phyloP scores from a whole-genome alignment of 2,888 invertebrate species.

The Lasius platythorax region DNA sequence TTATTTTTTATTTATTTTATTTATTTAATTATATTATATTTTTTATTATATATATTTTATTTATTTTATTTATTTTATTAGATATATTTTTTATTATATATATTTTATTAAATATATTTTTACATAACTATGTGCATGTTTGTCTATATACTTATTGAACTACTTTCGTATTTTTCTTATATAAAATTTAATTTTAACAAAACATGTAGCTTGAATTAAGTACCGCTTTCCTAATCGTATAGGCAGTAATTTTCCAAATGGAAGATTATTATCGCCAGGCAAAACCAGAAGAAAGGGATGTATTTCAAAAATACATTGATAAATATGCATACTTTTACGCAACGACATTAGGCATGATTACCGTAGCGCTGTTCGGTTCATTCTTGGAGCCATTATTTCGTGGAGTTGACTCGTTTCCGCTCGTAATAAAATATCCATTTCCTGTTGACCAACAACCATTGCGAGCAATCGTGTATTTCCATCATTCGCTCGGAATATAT shows the following conservation, averaged over 20 bases:
- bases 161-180: background rate
- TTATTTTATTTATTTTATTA: no score
- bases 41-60: no score
- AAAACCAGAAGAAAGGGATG: background rate
- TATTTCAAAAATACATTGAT: constrained; percentile 14
- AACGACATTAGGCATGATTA: background rate
- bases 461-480: constrained; percentile 70
- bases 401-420: constrained; percentile 70
- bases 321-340: background rate
- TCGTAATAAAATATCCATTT: constrained; percentile 80
- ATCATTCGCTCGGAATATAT: constrained; percentile 72
- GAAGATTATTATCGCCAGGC: constrained; percentile 8
- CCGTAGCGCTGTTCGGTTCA: background rate
- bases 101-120: no score
- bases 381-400: background rate
- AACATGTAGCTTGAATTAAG: background rate
- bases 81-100: no score
- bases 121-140: no score
- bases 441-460: constrained; percentile 63
- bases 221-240: background rate
- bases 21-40: no score
- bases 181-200: background rate
- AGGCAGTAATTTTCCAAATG: constrained; percentile 5
- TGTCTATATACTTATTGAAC: no score
- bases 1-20: no score